Evolutionary conservation across 2,797 vertebrate species (phyloP).

Genomic region (Anomalospiza imberbis): DNA sequence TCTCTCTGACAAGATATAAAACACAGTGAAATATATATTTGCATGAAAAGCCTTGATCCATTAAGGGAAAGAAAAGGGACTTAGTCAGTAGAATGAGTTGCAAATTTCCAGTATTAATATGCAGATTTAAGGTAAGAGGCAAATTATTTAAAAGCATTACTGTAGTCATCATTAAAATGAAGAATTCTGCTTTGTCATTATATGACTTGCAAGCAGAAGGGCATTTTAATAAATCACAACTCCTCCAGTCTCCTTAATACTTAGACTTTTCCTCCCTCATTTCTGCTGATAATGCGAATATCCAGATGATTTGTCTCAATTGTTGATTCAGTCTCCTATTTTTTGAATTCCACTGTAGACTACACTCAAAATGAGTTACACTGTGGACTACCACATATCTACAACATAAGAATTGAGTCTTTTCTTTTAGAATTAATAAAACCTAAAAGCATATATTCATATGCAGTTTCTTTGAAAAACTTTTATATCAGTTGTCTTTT

Average conservation of each 20-base stretch:
- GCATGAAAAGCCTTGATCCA: neutral
- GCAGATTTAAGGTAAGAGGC: constrained; percentile 1
- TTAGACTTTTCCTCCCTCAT: neutral
- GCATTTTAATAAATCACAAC: neutral
- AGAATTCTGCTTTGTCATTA: neutral
- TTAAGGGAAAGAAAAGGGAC: neutral
- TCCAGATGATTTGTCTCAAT: neutral
- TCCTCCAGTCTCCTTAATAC: neutral
- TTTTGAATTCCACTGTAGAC: neutral
- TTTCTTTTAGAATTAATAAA: neutral
- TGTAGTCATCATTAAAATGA: neutral
- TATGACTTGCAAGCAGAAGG: neutral
- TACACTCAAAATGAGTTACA: neutral
- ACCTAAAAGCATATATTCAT: neutral
- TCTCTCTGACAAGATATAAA: neutral
- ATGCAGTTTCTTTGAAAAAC: neutral
- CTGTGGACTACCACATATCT: neutral
- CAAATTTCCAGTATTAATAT: neutral
- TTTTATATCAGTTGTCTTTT: neutral
- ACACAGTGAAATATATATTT: constrained; percentile 7
- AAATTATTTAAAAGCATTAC: constrained; percentile 17
- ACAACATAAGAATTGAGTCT: neutral
- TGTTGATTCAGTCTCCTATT: neutral
- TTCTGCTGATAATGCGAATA: neutral
- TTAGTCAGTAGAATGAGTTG: neutral